Base-by-base conservation (phyloP, 1,140 invertebrate species). In the Drosophila kikkawai region DNA sequence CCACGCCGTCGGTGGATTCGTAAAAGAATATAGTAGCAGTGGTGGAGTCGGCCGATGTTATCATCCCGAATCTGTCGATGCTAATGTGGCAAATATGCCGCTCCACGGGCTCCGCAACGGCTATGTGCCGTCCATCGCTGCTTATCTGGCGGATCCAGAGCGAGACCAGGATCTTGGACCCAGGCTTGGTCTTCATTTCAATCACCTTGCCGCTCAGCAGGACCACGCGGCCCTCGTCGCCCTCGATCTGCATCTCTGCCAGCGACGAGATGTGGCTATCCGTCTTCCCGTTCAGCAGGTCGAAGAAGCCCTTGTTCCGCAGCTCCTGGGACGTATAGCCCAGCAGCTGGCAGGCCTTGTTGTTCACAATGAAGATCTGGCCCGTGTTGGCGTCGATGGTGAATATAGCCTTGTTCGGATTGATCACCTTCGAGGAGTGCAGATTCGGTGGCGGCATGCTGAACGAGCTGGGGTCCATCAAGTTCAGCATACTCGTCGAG, bases 301-400 rank as follows among this genome's bases (percentile, higher is more conserved):
- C 94, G 22, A 93, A 94, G 63, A 96, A 93, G 34, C 93, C 88
- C 22, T 94, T 92, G 32, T 93, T 93, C 61, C 94, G 93, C 7
- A 95, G 86, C 69, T 95, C 94, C 6, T 93, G 91, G 3, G 94
- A 93, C 2, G 94, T 94, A 77, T 95, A 95, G 8, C 94, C 94
- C 67, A 95, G 93, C 36, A 95, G 79, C 12, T 94, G 94, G 81
- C 94, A 95, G 48, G 94, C 94, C 69, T 94, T 94, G 68, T 93
- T 94, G 91, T 95, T 95, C 7, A 95, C 95, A 74, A 95, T 94
- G n/a, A 95, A 91, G 65, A 95, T 95, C 94, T 95, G 85, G n/a
- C 93, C 93, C 22, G 93, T 93, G 48, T 93, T 94, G 45, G 93
- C 93, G 81, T 94, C 94, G 48, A 94, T 94, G 39, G 94, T 94